These are phyloP conservation scores for Meandrusa payeni DNA, from an alignment of 2,888 invertebrate genomes.

Conservation along the genomic window DNA sequence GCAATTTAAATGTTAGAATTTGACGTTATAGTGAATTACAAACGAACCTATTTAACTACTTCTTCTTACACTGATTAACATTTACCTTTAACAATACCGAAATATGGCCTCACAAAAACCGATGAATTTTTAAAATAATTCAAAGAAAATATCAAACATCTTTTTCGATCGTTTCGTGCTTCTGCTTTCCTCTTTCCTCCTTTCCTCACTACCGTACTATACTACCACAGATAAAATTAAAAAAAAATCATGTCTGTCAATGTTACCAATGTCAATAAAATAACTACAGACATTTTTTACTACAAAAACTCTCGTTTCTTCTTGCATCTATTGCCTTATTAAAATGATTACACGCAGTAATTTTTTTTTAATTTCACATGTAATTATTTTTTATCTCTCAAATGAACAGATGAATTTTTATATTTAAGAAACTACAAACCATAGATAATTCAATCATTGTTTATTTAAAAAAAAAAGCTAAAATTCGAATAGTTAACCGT, in stretches of 20 bases:
- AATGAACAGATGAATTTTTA: too few species aligned
- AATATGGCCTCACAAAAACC: slow-evolving; percentile 50
- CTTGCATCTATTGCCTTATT: too few species aligned
- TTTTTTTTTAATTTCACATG: too few species aligned
- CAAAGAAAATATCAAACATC: slow-evolving; percentile 54
- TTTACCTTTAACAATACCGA: slow-evolving; percentile 72
- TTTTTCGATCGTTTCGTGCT: slow-evolving; percentile 48
- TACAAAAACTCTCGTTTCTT: too few species aligned
- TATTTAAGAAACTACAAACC: too few species aligned
- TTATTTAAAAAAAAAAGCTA: too few species aligned
- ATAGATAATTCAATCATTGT: too few species aligned
- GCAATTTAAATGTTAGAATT: slow-evolving; percentile 34
- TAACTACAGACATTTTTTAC: too few species aligned
- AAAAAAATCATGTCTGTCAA: not conserved
- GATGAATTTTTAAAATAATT: slow-evolving; percentile 61
- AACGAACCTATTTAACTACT: slow-evolving; percentile 35
- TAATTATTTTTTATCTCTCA: too few species aligned
- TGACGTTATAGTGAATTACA: slow-evolving; percentile 19
- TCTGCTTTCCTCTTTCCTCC: slow-evolving; percentile 28
- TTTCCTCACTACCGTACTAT: too few species aligned
- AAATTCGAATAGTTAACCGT: too few species aligned
- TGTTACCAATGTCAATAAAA: slow-evolving; percentile 7
- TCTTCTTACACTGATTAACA: slow-evolving; percentile 33
- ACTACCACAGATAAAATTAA: slow-evolving; percentile 28
- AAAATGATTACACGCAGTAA: too few species aligned